These are phyloP conservation scores for Rosalia funebris DNA, from an alignment of 2,888 invertebrate genomes.

Conservation along the genomic window DNA sequence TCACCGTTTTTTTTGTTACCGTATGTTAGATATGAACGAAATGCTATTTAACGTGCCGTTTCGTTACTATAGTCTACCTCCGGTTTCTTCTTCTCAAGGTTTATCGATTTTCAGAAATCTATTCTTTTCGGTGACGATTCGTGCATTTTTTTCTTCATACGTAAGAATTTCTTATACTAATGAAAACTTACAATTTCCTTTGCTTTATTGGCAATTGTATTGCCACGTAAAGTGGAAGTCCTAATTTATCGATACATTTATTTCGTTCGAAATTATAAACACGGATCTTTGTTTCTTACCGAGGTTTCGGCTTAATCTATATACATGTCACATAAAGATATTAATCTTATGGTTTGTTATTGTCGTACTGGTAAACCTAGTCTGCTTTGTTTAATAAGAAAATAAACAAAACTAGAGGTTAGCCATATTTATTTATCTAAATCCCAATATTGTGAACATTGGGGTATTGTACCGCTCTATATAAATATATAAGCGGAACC, in stretches of 20 bases:
- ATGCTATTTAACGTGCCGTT: too few species aligned
- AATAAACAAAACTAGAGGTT: conserved; percentile 53
- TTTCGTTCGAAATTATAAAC: conserved; percentile 26
- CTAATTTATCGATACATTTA: conserved; percentile 19
- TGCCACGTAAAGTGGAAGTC: neutral
- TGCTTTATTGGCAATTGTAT: neutral
- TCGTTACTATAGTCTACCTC: too few species aligned
- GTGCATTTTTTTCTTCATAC: neutral
- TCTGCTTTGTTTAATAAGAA: conserved; percentile 51
- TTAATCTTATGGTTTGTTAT: conserved; percentile 40
- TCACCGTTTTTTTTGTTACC: too few species aligned
- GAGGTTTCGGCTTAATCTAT: conserved; percentile 17
- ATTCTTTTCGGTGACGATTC: neutral
- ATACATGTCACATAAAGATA: conserved; percentile 38
- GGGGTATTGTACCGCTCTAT: conserved; percentile 51
- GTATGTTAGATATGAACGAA: too few species aligned
- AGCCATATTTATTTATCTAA: conserved; percentile 55
- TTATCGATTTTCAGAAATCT: too few species aligned
- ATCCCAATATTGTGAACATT: conserved; percentile 56
- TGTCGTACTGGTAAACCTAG: conserved; percentile 32
- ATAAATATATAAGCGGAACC: conserved; percentile 49
- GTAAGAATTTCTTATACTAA: neutral
- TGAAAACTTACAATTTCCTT: neutral
- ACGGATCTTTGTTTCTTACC: conserved; percentile 19
- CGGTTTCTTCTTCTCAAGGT: too few species aligned